phyloP scores from a whole-genome alignment of 2,888 invertebrate genomes.

The Xestia c-nigrum region DNA sequence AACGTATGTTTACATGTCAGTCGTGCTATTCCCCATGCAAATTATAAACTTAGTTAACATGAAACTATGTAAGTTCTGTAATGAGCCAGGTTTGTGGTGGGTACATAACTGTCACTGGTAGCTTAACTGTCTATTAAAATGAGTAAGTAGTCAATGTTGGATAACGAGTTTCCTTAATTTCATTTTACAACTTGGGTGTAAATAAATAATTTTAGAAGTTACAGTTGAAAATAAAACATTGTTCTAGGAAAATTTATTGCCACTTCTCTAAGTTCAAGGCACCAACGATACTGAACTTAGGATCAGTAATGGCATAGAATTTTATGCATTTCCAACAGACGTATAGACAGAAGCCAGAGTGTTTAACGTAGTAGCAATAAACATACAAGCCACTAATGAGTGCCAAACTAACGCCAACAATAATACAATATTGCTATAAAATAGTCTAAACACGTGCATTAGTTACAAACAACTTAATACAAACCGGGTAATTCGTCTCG shows the following conservation, averaged over 20 bases:
- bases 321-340: neutral
- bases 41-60: slow-evolving; percentile 54
- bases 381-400: slow-evolving; percentile 48
- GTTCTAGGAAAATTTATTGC: neutral
- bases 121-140: slow-evolving; percentile 16
- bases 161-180: slow-evolving; percentile 20
- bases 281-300: neutral
- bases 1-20: slow-evolving; percentile 51
- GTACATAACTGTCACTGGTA: slow-evolving; percentile 17
- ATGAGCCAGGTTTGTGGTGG: slow-evolving; percentile 39
- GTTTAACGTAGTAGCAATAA: slow-evolving; percentile 25
- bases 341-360: neutral
- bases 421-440: slow-evolving; percentile 58
- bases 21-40: slow-evolving; percentile 54
- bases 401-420: slow-evolving; percentile 52
- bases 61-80: slow-evolving; percentile 44
- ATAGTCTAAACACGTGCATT: slow-evolving; percentile 59
- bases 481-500: slow-evolving; percentile 67
- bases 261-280: neutral
- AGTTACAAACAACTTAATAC: slow-evolving; percentile 62
- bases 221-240: neutral
- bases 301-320: neutral
- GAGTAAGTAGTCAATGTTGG: slow-evolving; percentile 15
- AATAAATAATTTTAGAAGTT: neutral
- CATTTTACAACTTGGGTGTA: slow-evolving; percentile 3